Evolutionary conservation across 2,797 vertebrate genomes (phyloP).

Genomic region (Australoheros facetus): DNA sequence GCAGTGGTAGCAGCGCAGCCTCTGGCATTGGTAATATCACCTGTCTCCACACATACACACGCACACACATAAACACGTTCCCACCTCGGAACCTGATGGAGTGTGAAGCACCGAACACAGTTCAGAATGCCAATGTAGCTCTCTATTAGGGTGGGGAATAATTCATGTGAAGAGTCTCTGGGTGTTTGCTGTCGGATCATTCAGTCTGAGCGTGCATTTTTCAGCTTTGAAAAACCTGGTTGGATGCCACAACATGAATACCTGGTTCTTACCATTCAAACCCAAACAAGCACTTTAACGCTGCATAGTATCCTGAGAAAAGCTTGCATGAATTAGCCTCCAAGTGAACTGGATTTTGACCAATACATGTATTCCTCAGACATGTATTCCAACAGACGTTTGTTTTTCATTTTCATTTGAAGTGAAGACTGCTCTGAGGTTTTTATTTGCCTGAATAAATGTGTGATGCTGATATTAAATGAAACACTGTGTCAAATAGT

Average conservation of each 20-base stretch:
- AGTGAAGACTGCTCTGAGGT: not conserved
- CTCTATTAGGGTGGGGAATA: slow-evolving; percentile 59
- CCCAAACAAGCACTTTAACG: not conserved
- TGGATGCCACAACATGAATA: slow-evolving; percentile 16
- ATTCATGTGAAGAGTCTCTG: slow-evolving; percentile 63
- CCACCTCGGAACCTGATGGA: slow-evolving; percentile 50
- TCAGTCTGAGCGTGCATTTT: slow-evolving; percentile 35
- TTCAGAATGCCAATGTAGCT: slow-evolving; percentile 65
- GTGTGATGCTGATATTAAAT: slow-evolving; percentile 5
- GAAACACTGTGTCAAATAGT: slow-evolving; percentile 1
- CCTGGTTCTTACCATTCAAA: slow-evolving; percentile 3
- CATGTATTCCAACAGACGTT: not conserved
- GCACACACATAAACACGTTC: not conserved
- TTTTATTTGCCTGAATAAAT: slow-evolving; percentile 15
- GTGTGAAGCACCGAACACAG: slow-evolving; percentile 53
- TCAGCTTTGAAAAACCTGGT: slow-evolving; percentile 12
- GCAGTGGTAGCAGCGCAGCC: slow-evolving; percentile 38
- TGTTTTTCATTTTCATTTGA: not conserved
- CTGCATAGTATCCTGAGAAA: not conserved
- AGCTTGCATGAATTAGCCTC: not conserved
- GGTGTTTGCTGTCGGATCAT: slow-evolving; percentile 44
- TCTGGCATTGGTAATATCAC: slow-evolving; percentile 54
- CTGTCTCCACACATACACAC: slow-evolving; percentile 18
- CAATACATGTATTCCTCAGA: not conserved
- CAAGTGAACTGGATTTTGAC: not conserved